Evolutionary conservation across 2,888 invertebrate species (phyloP).

Genomic region (Laothoe populi): DNA sequence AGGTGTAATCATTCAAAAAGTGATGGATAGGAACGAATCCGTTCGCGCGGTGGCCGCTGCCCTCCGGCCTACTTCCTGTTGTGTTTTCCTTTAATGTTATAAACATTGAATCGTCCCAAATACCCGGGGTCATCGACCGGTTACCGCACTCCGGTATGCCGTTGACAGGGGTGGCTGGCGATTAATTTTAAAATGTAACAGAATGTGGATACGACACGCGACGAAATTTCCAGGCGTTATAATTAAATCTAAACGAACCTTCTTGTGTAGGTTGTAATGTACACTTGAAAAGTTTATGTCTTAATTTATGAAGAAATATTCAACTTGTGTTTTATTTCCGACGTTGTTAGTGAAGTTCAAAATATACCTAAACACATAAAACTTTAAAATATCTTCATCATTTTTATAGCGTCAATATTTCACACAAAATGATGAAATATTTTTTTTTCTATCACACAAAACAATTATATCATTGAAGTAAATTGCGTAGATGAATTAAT

Average conservation of each 20-base stretch:
- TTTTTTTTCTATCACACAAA: too few relatives aligned
- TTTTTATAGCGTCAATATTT: too few relatives aligned
- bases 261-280: constrained; percentile 21
- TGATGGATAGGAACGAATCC: constrained; percentile 46
- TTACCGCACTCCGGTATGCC: constrained; percentile 53
- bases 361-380: too few relatives aligned
- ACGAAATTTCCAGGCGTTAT: constrained; percentile 42
- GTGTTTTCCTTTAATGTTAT: constrained; percentile 64
- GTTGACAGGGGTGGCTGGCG: constrained; percentile 74
- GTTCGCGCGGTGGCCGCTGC: constrained; percentile 33
- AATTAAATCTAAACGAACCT: constrained; percentile 35
- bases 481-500: background rate
- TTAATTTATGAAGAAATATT: background rate
- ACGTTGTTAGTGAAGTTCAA: too few relatives aligned
- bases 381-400: too few relatives aligned
- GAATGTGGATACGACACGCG: constrained; percentile 71
- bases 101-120: constrained; percentile 74
- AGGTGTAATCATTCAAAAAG: constrained; percentile 49
- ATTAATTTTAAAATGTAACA: constrained; percentile 78
- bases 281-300: background rate
- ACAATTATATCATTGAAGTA: background rate
- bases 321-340: too few relatives aligned
- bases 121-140: constrained; percentile 74
- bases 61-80: constrained; percentile 67
- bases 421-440: too few relatives aligned